Conservation (phyloP, 2,888 invertebrate genomes). For the Drosophila hamatofila region DNA sequence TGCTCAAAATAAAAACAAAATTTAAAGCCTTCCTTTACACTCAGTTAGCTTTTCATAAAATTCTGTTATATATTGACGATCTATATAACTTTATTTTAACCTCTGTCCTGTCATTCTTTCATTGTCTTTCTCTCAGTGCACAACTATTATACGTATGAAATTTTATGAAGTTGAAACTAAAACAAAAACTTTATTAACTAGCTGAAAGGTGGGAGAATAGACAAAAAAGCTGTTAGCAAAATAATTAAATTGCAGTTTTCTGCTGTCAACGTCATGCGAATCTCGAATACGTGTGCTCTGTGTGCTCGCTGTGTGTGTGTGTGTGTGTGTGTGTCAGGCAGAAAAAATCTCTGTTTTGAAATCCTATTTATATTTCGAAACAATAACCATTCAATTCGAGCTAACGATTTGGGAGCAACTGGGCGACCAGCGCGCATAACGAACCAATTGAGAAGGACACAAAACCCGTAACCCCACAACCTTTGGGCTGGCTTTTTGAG, state of each 20-base stretch:
- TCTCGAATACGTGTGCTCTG: not conserved
- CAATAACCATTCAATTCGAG: slow-evolving; percentile 80
- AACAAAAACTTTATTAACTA: slow-evolving; percentile 47
- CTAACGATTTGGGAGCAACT: slow-evolving; percentile 69
- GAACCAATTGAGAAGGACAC: slow-evolving; percentile 75
- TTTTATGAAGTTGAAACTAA: slow-evolving; percentile 34
- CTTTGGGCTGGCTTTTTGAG: not conserved
- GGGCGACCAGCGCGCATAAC: slow-evolving; percentile 60
- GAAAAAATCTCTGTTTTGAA: slow-evolving; percentile 74
- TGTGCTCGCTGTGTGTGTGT: not conserved
- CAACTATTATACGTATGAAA: slow-evolving; percentile 7
- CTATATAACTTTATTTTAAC: not conserved
- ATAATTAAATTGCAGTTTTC: slow-evolving; percentile 76
- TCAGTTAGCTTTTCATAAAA: not conserved
- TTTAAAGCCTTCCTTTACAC: too few species aligned
- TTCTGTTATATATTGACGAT: not conserved
- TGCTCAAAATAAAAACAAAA: too few species aligned
- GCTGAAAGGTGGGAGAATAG: slow-evolving; percentile 28
- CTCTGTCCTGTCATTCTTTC: not conserved
- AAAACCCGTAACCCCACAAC: not conserved
- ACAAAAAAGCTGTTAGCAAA: slow-evolving; percentile 31
- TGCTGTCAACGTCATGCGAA: slow-evolving; percentile 52
- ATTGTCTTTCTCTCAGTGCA: not conserved
- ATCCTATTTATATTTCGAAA: slow-evolving; percentile 80
- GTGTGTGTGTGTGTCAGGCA: not conserved